phyloP scores from a whole-genome alignment of 37 sponge, comb jelly and placozoan species.

The Beroe ovata region DNA sequence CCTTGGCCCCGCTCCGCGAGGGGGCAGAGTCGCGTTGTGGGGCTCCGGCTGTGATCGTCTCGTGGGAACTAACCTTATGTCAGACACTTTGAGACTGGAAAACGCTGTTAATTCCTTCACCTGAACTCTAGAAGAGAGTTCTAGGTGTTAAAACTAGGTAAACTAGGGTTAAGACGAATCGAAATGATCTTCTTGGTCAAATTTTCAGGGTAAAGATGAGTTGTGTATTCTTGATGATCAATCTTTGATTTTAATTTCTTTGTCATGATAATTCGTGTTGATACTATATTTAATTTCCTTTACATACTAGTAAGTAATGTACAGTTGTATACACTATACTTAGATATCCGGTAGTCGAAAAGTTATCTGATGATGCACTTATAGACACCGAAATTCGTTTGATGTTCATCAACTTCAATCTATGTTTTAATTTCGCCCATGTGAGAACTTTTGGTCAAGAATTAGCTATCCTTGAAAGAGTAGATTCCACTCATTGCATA shows the following conservation, averaged over 20 bases:
- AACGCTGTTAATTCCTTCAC: constrained; percentile 34
- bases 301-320: neutral
- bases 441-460: too few species aligned
- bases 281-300: neutral
- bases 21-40: constrained; percentile 49
- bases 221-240: neutral
- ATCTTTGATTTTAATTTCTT: neutral
- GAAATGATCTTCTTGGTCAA: neutral
- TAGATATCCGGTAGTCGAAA: too few species aligned
- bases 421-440: too few species aligned
- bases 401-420: too few species aligned
- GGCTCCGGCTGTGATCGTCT: constrained; percentile 3
- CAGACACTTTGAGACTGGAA: constrained; percentile 27
- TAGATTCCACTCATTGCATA: too few species aligned
- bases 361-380: too few species aligned
- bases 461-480: too few species aligned
- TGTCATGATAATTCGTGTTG: neutral
- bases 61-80: constrained; percentile 1
- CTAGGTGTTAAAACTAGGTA: neutral
- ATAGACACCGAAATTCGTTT: too few species aligned
- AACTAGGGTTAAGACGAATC: neutral
- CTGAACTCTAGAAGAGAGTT: neutral
- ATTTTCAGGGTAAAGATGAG: too few species aligned
- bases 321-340: too few species aligned
- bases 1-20: neutral